Percentiles rank a stretch among this genome's conserved stretches.
Evolutionary conservation across 2,113 vertebrate genomes (phyloP).

Genomic region (Rhombomys opimus): DNA sequence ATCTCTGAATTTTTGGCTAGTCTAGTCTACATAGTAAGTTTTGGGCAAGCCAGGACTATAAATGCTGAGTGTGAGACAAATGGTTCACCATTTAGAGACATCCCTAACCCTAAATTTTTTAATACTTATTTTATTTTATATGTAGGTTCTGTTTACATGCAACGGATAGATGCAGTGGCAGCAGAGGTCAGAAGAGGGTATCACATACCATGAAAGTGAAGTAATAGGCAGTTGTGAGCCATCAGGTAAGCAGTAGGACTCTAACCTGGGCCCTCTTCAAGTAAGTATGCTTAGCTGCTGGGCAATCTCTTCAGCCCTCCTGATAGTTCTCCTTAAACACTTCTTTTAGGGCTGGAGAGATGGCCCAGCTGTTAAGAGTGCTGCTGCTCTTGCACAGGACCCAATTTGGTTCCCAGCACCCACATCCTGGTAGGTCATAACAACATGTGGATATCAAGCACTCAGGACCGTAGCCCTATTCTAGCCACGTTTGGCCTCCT

Average conservation of each 20-base stretch:
- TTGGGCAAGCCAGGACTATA: neutral
- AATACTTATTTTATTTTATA: neutral
- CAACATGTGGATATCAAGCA: too few relatives aligned
- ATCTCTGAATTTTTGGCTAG: neutral
- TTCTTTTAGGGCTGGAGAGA: neutral
- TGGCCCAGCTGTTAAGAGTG: neutral
- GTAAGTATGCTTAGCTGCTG: too few relatives aligned
- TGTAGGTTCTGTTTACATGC: neutral
- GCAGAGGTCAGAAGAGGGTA: neutral
- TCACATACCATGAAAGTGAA: too few relatives aligned
- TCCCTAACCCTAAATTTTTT: too few relatives aligned
- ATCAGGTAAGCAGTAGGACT: too few relatives aligned
- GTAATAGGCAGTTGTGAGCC: too few relatives aligned
- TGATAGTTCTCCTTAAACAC: too few relatives aligned
- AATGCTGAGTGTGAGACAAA: neutral
- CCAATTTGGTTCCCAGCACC: neutral
- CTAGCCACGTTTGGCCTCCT: too few relatives aligned
- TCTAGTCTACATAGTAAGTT: too few relatives aligned
- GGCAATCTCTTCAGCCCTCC: too few relatives aligned
- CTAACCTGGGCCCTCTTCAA: too few relatives aligned
- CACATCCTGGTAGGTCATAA: neutral
- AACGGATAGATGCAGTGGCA: neutral
- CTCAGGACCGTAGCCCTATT: too few relatives aligned
- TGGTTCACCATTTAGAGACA: neutral
- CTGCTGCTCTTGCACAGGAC: neutral